Evolutionary conservation across 2,113 vertebrate species (phyloP).

Genomic region (Pimephales promelas): DNA sequence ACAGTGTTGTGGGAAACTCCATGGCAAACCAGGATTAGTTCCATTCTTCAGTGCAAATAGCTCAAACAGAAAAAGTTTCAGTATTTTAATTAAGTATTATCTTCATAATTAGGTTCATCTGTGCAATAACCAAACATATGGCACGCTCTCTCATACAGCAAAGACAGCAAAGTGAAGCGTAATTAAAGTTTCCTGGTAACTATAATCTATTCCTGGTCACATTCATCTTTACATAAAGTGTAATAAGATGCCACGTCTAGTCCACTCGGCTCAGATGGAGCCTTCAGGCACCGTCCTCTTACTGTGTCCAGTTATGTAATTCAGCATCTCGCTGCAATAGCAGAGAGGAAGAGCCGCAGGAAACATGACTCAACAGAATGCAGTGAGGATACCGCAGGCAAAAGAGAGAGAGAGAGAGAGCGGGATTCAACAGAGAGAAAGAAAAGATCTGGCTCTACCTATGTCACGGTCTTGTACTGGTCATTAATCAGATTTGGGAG

Average conservation of each 20-base stretch:
- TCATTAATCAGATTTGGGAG: not conserved
- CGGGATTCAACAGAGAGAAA: not conserved
- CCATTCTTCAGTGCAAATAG: not conserved
- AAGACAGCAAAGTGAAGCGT: not conserved
- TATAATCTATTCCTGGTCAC: no score
- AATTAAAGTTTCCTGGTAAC: not conserved
- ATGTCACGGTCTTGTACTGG: not conserved
- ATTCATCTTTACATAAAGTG: conserved; percentile 6
- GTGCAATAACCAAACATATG: not conserved
- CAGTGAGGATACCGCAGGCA: conserved; percentile 4
- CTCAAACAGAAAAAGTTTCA: no score
- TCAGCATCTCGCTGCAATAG: conserved; percentile 35
- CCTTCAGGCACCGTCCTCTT: not conserved
- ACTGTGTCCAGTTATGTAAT: conserved; percentile 46
- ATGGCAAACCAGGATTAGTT: no score
- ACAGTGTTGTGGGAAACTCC: not conserved
- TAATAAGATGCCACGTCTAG: conserved; percentile 16
- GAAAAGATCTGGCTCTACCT: not conserved
- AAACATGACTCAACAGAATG: conserved; percentile 50
- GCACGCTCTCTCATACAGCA: not conserved
- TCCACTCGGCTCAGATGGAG: conserved; percentile 19
- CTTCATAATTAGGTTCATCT: not conserved
- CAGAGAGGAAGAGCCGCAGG: conserved; percentile 26
- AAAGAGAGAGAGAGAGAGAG: not conserved
- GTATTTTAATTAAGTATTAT: not conserved